A percentile compares a stretch with the other conserved stretches of the same genome.
These are phyloP conservation scores for Salpingus planirostris DNA, from an alignment of 2,888 invertebrate genomes.

Conservation along the genomic window DNA sequence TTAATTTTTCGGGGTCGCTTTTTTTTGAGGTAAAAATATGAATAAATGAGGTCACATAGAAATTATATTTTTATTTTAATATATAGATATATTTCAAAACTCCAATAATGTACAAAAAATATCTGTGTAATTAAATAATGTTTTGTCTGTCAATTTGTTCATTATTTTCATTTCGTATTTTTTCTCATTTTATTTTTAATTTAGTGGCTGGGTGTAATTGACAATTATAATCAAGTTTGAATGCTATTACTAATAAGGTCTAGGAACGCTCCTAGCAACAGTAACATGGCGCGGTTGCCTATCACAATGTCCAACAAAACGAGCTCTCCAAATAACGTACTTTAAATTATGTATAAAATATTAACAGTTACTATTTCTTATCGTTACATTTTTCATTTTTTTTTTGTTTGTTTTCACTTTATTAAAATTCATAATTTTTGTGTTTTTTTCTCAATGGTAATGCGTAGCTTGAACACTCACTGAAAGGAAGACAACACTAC, in stretches of 20 bases:
- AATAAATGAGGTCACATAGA: too few relatives aligned
- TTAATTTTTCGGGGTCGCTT: too few relatives aligned
- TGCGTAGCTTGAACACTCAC: slow-evolving; percentile 43
- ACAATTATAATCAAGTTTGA: slow-evolving; percentile 44
- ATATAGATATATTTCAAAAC: slow-evolving; percentile 59
- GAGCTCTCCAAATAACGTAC: slow-evolving; percentile 43
- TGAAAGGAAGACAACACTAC: slow-evolving; percentile 43
- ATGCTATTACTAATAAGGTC: slow-evolving; percentile 39
- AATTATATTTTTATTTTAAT: slow-evolving; percentile 36
- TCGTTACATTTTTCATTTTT: slow-evolving; percentile 11
- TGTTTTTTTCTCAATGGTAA: slow-evolving; percentile 38
- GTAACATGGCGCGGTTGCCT: slow-evolving; percentile 43
- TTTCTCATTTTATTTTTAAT: slow-evolving; percentile 25
- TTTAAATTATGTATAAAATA: slow-evolving; percentile 47
- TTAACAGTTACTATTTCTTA: slow-evolving; percentile 42
- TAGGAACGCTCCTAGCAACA: slow-evolving; percentile 42
- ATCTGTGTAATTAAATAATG: slow-evolving; percentile 54
- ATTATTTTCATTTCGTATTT: slow-evolving; percentile 20
- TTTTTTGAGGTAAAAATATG: too few relatives aligned
- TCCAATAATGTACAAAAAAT: slow-evolving; percentile 67
- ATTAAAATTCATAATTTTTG: too few relatives aligned
- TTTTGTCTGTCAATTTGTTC: slow-evolving; percentile 50
- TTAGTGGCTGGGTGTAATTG: slow-evolving; percentile 43
- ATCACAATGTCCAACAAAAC: slow-evolving; percentile 46
- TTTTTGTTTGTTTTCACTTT: too few relatives aligned